Evolutionary conservation across 64 coral and sea anemone species (phyloP).

Genomic region (Porites australiensis): DNA sequence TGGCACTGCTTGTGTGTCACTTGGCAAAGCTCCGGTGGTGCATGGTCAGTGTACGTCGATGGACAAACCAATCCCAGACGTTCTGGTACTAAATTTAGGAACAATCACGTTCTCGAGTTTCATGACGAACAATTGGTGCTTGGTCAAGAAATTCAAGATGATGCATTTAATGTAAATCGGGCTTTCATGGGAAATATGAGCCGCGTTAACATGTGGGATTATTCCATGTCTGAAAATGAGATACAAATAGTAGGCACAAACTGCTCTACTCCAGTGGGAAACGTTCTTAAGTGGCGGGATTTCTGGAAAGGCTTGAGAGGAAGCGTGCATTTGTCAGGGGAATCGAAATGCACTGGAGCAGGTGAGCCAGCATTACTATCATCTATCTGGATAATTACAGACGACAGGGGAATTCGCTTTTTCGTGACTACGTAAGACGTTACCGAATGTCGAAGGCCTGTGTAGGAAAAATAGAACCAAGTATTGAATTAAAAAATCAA

Average conservation of each 20-base stretch:
- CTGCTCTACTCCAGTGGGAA: not conserved
- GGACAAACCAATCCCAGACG: conserved; percentile 7
- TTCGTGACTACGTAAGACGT: no score
- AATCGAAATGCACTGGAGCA: not conserved
- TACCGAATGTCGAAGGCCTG: no score
- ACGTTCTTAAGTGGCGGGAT: not conserved
- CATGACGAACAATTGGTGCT: not conserved
- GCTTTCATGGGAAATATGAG: not conserved
- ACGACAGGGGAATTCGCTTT: no score
- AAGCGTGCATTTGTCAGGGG: not conserved
- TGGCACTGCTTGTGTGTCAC: conserved; percentile 22
- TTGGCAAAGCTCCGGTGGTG: not conserved
- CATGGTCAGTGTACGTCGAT: not conserved
- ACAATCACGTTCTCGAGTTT: not conserved
- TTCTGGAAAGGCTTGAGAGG: not conserved
- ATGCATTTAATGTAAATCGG: not conserved
- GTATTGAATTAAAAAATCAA: no score
- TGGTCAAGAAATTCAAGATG: not conserved
- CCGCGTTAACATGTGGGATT: conserved; percentile 5
- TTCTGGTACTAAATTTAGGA: no score
- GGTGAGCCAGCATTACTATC: not conserved
- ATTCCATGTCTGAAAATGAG: not conserved
- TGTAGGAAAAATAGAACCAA: no score
- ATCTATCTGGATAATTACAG: no score
- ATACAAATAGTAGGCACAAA: not conserved